Conservation (phyloP, 2,888 invertebrate genomes). For the Nematopogon swammerdamellus region DNA sequence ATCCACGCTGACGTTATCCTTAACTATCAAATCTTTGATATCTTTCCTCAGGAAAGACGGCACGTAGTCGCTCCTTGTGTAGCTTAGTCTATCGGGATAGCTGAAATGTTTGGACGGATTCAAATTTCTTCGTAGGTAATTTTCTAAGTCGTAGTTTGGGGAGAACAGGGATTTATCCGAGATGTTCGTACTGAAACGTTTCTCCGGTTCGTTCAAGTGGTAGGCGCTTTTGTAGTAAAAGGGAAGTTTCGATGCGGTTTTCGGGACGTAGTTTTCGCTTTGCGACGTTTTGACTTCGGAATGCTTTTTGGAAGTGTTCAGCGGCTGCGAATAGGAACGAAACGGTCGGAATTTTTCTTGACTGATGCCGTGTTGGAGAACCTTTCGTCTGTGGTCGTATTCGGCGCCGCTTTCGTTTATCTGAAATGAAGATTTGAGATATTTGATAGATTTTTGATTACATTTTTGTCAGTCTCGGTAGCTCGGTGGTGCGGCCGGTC, state of each 20-base stretch:
- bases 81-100: not conserved
- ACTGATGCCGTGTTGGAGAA: slow-evolving; percentile 47
- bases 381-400: slow-evolving; percentile 39
- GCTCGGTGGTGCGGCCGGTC: not conserved
- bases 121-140: slow-evolving; percentile 34
- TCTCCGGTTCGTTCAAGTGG: slow-evolving; percentile 13
- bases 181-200: slow-evolving; percentile 42
- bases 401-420: slow-evolving; percentile 47
- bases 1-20: slow-evolving; percentile 20
- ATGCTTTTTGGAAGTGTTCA: slow-evolving; percentile 11
- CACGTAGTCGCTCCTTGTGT: slow-evolving; percentile 11
- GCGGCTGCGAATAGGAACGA: slow-evolving; percentile 16
- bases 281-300: slow-evolving; percentile 15
- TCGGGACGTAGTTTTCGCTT: slow-evolving; percentile 25
- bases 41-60: slow-evolving; percentile 13
- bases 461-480: not conserved
- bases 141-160: slow-evolving; percentile 38
- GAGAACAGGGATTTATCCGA: slow-evolving; percentile 40
- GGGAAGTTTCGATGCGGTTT: slow-evolving; percentile 26
- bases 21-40: slow-evolving; percentile 10
- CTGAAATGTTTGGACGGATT: slow-evolving; percentile 22
- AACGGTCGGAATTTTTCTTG: slow-evolving; percentile 25
- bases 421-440: slow-evolving; percentile 23
- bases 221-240: slow-evolving; percentile 27
- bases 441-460: not conserved